phyloP scores from a whole-genome alignment of 2,888 invertebrate species.

The Cantharis flavilabris region DNA sequence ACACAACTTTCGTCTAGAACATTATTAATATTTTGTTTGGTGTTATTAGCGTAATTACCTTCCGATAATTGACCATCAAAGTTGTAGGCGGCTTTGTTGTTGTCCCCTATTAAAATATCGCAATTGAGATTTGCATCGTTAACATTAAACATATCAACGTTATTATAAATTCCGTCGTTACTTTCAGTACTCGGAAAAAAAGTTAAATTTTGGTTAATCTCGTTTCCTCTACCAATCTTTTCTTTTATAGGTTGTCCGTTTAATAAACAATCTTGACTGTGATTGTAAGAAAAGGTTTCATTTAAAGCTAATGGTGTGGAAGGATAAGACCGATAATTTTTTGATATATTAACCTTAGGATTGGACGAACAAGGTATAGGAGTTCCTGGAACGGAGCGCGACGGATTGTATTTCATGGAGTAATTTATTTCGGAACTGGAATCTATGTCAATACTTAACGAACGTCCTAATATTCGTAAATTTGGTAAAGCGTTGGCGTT shows the following conservation, averaged over 20 bases:
- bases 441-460: constrained; percentile 42
- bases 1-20: constrained; percentile 32
- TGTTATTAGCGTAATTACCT: constrained; percentile 24
- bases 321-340: constrained; percentile 69
- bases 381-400: constrained; percentile 72
- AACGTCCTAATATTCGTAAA: constrained; percentile 18
- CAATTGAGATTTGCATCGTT: constrained; percentile 29
- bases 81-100: constrained; percentile 34
- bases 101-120: constrained; percentile 32
- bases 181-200: constrained; percentile 25
- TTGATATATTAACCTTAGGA: constrained; percentile 52
- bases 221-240: constrained; percentile 19
- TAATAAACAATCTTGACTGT: constrained; percentile 52
- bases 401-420: constrained; percentile 52
- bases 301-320: constrained; percentile 67
- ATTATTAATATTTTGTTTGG: constrained; percentile 34
- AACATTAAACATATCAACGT: constrained; percentile 31
- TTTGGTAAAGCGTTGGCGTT: constrained; percentile 8
- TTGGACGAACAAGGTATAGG: constrained; percentile 62
- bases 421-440: constrained; percentile 31
- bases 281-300: constrained; percentile 48
- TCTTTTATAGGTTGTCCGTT: constrained; percentile 53
- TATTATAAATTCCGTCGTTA: constrained; percentile 29
- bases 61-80: constrained; percentile 33
- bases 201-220: constrained; percentile 17